Conservation (phyloP, 2,797 vertebrate genomes). For the Clamator glandarius region DNA sequence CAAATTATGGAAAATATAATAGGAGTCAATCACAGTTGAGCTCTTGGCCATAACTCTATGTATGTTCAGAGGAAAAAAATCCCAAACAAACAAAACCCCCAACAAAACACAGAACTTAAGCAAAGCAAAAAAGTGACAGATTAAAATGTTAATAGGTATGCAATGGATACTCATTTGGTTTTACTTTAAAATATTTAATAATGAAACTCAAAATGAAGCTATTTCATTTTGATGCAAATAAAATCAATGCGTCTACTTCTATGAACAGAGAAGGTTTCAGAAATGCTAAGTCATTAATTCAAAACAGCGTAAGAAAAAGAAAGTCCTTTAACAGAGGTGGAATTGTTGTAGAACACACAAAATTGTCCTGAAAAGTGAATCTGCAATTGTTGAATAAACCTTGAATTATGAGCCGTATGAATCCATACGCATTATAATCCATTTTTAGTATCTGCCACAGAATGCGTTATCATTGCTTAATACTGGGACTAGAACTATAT, state of each 20-base stretch:
- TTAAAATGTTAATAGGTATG: background rate
- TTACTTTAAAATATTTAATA: background rate
- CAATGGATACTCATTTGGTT: fast-evolving
- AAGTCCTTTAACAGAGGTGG: background rate
- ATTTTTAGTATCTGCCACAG: background rate
- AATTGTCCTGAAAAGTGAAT: background rate
- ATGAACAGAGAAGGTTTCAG: background rate
- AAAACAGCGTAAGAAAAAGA: background rate
- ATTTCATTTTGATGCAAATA: background rate
- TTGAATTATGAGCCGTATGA: background rate
- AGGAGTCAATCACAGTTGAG: background rate
- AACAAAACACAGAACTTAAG: background rate
- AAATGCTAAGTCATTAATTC: background rate
- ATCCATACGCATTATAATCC: background rate
- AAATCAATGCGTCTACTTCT: background rate
- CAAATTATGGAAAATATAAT: background rate
- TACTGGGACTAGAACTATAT: background rate
- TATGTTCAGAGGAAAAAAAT: background rate
- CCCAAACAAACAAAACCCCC: too few relatives aligned
- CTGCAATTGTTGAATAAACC: background rate
- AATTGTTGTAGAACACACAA: background rate
- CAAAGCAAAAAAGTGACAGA: background rate
- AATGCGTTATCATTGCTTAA: background rate
- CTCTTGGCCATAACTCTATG: background rate
- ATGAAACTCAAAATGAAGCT: background rate